phyloP scores from a whole-genome alignment of 1,140 invertebrate species.

The Orussus abietinus region DNA sequence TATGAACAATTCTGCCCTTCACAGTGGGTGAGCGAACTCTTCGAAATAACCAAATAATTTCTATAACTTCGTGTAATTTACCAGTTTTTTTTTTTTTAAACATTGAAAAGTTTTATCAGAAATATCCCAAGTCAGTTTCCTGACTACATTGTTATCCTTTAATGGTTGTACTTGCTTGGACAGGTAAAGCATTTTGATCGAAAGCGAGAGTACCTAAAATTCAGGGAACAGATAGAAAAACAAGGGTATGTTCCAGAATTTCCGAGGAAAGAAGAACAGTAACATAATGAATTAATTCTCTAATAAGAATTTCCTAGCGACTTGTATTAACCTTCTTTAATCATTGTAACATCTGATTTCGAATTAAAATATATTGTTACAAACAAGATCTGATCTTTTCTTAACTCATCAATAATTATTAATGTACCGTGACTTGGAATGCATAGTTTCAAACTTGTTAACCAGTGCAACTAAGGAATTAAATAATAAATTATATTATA shows the following conservation, averaged over 20 bases:
- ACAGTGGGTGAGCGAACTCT: slow-evolving; percentile 66
- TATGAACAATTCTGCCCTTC: slow-evolving; percentile 82
- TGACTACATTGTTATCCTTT: background rate
- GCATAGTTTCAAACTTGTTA: no score
- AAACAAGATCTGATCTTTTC: no score
- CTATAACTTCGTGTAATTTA: slow-evolving; percentile 9
- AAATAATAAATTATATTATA: no score
- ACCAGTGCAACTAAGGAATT: no score
- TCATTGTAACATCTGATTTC: no score
- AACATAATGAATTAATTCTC: slow-evolving; percentile 10
- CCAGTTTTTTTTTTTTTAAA: slow-evolving; percentile 14
- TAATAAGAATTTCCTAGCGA: slow-evolving; percentile 13
- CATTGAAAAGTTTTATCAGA: slow-evolving; percentile 2
- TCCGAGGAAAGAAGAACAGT: slow-evolving; percentile 26
- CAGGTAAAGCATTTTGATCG: slow-evolving; percentile 91
- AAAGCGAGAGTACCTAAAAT: slow-evolving; percentile 81
- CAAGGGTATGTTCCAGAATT: slow-evolving; percentile 72
- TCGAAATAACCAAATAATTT: slow-evolving; percentile 2
- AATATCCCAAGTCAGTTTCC: slow-evolving; percentile 4
- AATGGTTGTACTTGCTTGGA: slow-evolving; percentile 23
- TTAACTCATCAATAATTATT: no score
- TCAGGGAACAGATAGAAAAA: slow-evolving; percentile 83
- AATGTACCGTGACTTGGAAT: no score
- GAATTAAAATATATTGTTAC: no score
- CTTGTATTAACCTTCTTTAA: slow-evolving; percentile 5